Conservation (phyloP, 2,113 vertebrate species). For the Thunnus thynnus region DNA sequence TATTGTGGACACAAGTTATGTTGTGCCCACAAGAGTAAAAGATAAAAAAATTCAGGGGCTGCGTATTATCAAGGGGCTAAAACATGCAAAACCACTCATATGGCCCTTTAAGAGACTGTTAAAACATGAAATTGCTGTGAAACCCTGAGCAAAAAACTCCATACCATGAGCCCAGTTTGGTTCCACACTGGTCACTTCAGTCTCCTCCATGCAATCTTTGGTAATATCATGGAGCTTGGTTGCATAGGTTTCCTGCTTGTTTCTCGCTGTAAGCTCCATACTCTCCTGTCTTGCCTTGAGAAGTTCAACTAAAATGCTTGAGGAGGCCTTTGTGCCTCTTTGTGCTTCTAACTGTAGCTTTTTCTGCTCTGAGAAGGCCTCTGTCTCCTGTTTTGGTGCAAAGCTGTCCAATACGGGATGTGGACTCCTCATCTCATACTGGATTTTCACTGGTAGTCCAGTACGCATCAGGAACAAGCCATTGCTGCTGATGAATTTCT, state of each 20-base stretch:
- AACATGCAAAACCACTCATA: not conserved
- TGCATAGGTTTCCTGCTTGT: slow-evolving; percentile 82
- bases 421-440: slow-evolving; percentile 83
- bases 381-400: slow-evolving; percentile 79
- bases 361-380: slow-evolving; percentile 74
- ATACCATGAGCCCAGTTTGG: slow-evolving; percentile 90
- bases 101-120: no score
- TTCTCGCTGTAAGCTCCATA: slow-evolving; percentile 85
- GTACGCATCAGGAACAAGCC: slow-evolving; percentile 87
- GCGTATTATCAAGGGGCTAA: not conserved
- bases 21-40: no score
- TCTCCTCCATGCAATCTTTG: slow-evolving; percentile 84
- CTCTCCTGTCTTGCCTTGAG: slow-evolving; percentile 90
- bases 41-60: no score
- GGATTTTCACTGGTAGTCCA: slow-evolving; percentile 89
- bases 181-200: slow-evolving; percentile 85
- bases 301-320: slow-evolving; percentile 92
- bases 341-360: slow-evolving; percentile 83
- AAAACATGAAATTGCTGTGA: not conserved
- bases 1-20: no score
- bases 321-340: slow-evolving; percentile 80
- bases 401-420: slow-evolving; percentile 77
- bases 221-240: slow-evolving; percentile 89
- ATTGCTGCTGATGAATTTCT: slow-evolving; percentile 87
- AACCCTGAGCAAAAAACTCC: slow-evolving; percentile 27